Percentiles rank a stretch among this genome's conserved stretches.
phyloP scores from a whole-genome alignment of 2,888 invertebrate genomes.

The Aphodius granarius region DNA sequence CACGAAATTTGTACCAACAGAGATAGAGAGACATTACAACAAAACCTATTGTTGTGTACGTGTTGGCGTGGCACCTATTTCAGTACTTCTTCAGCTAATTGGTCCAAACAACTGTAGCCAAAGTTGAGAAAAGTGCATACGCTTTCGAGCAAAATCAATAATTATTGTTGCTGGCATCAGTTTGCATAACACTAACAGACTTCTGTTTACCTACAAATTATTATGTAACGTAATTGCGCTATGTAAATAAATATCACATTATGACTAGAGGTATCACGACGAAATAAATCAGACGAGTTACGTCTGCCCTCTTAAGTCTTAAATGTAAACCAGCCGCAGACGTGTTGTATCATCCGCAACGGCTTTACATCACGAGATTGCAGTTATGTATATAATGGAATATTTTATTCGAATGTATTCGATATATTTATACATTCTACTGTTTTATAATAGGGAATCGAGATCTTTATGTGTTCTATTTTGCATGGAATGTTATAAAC shows the following conservation, averaged over 20 bases:
- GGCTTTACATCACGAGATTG: not conserved
- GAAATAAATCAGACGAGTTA: not conserved
- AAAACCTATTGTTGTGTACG: not conserved
- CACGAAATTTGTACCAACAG: not conserved
- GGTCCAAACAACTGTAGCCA: not conserved
- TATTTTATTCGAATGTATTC: not conserved
- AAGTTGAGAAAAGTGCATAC: not conserved
- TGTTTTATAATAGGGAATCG: not conserved
- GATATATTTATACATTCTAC: not conserved
- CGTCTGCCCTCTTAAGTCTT: not conserved
- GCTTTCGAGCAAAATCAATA: not conserved
- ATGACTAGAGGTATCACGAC: not conserved
- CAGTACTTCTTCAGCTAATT: not conserved
- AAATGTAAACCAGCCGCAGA: not conserved
- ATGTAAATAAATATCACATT: slow-evolving; percentile 5
- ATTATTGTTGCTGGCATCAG: not conserved
- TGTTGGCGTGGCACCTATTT: not conserved
- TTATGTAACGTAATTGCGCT: slow-evolving; percentile 2
- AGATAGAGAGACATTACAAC: not conserved
- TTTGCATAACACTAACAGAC: not conserved
- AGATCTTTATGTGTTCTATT: not conserved
- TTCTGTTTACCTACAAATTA: slow-evolving; percentile 4
- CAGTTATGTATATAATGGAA: not conserved
- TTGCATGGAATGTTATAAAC: not conserved
- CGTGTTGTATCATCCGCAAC: not conserved